Percentiles rank a stretch among this genome's conserved stretches.
These are phyloP conservation scores for Lysandra coridon DNA, from an alignment of 2,888 invertebrate genomes.

Conservation along the genomic window DNA sequence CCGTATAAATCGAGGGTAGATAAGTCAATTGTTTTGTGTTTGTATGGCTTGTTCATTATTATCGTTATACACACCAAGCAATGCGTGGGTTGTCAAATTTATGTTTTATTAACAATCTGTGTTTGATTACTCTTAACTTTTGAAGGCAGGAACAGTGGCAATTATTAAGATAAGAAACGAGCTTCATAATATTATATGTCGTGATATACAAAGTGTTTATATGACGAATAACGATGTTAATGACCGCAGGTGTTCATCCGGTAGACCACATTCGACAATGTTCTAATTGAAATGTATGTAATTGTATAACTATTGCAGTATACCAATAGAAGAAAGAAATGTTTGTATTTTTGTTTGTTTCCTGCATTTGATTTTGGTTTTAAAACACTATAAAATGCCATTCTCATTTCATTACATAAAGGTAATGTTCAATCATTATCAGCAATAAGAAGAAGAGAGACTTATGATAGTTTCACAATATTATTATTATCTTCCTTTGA, in stretches of 20 bases:
- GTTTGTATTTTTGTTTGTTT: too few species aligned
- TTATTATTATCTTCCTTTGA: background rate
- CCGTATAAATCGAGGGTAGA: conserved; percentile 11
- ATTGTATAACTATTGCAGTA: too few species aligned
- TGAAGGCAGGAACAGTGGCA: background rate
- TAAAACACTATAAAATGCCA: too few species aligned
- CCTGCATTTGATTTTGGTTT: too few species aligned
- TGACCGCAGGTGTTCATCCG: conserved; percentile 75
- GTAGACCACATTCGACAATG: conserved; percentile 50
- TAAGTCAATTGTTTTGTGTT: conserved; percentile 6
- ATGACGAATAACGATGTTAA: conserved; percentile 36
- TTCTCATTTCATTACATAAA: too few species aligned
- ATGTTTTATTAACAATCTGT: background rate
- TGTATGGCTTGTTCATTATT: background rate
- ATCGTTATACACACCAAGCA: background rate
- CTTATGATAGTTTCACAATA: too few species aligned
- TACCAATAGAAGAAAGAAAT: too few species aligned
- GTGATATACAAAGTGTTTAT: conserved; percentile 56
- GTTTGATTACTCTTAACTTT: background rate
- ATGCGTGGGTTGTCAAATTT: background rate
- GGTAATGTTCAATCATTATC: too few species aligned
- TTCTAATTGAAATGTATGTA: background rate
- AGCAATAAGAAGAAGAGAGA: too few species aligned
- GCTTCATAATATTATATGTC: conserved; percentile 27
- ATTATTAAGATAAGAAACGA: conserved; percentile 28